phyloP scores from a whole-genome alignment of 2,888 invertebrate species.

The Diogma glabrata region DNA sequence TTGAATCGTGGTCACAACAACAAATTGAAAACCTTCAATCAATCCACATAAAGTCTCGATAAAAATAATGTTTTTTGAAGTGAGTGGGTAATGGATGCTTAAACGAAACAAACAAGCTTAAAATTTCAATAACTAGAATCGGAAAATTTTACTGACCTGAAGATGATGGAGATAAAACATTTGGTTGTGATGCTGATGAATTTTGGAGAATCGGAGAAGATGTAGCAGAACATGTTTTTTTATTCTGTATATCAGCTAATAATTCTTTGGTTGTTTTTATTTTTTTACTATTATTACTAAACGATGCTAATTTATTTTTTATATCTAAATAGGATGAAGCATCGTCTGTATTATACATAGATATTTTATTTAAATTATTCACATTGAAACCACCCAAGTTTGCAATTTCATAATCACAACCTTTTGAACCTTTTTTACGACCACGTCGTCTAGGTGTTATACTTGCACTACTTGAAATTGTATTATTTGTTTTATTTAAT shows the following conservation, averaged over 20 bases:
- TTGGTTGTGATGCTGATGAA: constrained; percentile 19
- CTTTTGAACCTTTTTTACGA: constrained; percentile 35
- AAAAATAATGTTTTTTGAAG: background rate
- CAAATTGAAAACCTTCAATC: too few relatives aligned
- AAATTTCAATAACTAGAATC: background rate
- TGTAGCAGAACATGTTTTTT: constrained; percentile 24
- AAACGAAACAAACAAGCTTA: too few relatives aligned
- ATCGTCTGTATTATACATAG: constrained; percentile 18
- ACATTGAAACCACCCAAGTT: constrained; percentile 16
- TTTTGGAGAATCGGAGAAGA: constrained; percentile 18
- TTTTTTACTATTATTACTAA: constrained; percentile 27
- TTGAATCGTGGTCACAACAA: too few relatives aligned
- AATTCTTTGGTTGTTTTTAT: constrained; percentile 36
- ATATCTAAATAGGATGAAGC: constrained; percentile 17
- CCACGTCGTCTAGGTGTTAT: constrained; percentile 31
- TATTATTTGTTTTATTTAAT: background rate
- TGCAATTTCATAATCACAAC: constrained; percentile 32
- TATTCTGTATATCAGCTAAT: constrained; percentile 34
- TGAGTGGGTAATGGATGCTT: background rate
- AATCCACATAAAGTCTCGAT: too few relatives aligned
- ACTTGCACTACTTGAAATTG: background rate
- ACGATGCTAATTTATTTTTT: constrained; percentile 17
- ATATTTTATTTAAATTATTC: background rate
- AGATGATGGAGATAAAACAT: too few relatives aligned
- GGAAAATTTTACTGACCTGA: constrained; percentile 16